A percentile compares a stretch with the other conserved stretches of the same genome.
Conservation (phyloP, 2,888 invertebrate species). For the Parnassius mnemosyne region DNA sequence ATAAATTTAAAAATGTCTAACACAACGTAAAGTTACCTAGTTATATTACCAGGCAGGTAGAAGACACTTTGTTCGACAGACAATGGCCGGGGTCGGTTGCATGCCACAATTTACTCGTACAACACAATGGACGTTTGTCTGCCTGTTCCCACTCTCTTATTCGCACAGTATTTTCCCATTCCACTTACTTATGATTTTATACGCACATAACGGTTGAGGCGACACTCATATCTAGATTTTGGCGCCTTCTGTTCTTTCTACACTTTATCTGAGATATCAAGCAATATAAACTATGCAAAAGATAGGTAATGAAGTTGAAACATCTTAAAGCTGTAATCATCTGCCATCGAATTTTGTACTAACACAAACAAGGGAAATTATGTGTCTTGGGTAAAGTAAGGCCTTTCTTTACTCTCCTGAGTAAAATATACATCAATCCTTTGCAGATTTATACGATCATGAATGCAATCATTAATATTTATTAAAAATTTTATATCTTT, state of each 20-base stretch:
- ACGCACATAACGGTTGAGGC: slow-evolving; percentile 37
- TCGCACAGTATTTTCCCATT: slow-evolving; percentile 71
- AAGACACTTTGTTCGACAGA: slow-evolving; percentile 31
- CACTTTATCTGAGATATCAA: neutral
- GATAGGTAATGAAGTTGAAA: too few species aligned
- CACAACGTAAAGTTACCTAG: slow-evolving; percentile 16
- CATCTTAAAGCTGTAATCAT: too few species aligned
- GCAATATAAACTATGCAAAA: too few species aligned
- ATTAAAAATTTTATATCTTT: too few species aligned
- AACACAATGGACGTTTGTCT: slow-evolving; percentile 69
- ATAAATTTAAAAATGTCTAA: slow-evolving; percentile 4
- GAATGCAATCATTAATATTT: too few species aligned
- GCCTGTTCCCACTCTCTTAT: slow-evolving; percentile 62
- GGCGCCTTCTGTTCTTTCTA: neutral
- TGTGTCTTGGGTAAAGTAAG: too few species aligned
- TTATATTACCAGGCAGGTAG: slow-evolving; percentile 13
- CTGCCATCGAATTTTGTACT: too few species aligned
- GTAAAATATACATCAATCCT: too few species aligned
- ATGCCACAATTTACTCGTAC: slow-evolving; percentile 55
- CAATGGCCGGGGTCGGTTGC: slow-evolving; percentile 60
- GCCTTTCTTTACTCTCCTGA: too few species aligned
- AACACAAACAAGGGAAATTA: too few species aligned
- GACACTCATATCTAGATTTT: slow-evolving; percentile 21
- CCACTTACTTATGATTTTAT: slow-evolving; percentile 47
- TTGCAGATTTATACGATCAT: too few species aligned